Evolutionary conservation across 2,797 vertebrate genomes (phyloP), one percentile per base, ranked within the genome.

Genomic region (Phaenicophaeus curvirostris): DNA sequence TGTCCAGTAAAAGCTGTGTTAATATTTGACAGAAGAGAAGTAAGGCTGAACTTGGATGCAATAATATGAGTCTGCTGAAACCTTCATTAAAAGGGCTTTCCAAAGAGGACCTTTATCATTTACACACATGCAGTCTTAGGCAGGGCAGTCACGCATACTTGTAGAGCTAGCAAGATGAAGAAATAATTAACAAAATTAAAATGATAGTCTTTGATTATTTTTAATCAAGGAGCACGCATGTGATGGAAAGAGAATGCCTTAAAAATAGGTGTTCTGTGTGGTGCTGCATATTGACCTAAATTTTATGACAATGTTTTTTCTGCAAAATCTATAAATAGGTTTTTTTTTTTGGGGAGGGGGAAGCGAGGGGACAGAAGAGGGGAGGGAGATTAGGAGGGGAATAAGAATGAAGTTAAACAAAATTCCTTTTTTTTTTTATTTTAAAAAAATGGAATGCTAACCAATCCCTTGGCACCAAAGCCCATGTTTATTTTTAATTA

Each of bases 401-500:
- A 90, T 53, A 76, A 97, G 87, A 88, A 83, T 41, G 80, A 96
- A 95, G 44, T 94, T 94, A 96, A 95, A 87, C 68, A 95, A 96
- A 94, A 88, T 86, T 77, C 42, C n/a, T 46, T 66, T 65, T 72
- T 51, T 54, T 41, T 81, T 75, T 76, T 74, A 91, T 81, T 75
- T 76, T 74, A 91, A 31, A 8, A 59, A 78, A 39, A 91, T 91
- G 92, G 93, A 97, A 97, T 97, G 96, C 87, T 98, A 97, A 96
- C 96, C 80, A 97, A 96, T 95, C 96, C 96, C 95, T 87, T 97
- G 94, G 95, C 96, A 96, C 93, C 95, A 96, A 98, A 96, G 39
- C 53, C 59, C 58, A 15, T 97, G 96, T 97, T 98, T 97, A 97
- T 96, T 98, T 98, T 97, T 97, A 97, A 98, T 98, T 97, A 97